These are phyloP conservation scores for Eufriesea mexicana DNA, from an alignment of 1,140 invertebrate species.

Conservation along the genomic window DNA sequence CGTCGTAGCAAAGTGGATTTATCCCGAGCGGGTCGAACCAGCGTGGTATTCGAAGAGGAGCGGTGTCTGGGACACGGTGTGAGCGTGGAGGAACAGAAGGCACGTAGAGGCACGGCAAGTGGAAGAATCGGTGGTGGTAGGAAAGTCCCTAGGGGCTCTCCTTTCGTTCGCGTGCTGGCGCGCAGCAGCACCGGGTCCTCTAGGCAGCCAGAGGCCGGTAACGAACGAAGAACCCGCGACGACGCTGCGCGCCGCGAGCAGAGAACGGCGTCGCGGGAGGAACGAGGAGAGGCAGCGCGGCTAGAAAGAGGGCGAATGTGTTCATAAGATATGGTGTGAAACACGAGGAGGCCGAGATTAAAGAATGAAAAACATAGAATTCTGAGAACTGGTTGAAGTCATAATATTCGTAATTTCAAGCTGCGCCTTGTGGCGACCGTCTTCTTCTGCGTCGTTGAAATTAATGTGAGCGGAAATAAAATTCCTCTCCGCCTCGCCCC, in stretches of 20 bases:
- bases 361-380: conserved; percentile 82
- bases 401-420: conserved; percentile 78
- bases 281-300: conserved; percentile 3
- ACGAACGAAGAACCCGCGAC: no score
- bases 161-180: no score
- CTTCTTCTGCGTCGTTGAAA: conserved; percentile 70
- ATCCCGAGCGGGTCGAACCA: conserved; percentile 14
- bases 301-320: conserved; percentile 69
- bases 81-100: not conserved
- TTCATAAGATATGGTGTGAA: conserved; percentile 81
- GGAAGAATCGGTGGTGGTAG: not conserved
- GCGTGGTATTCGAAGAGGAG: conserved; percentile 35
- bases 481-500: conserved; percentile 47
- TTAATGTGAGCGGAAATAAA: conserved; percentile 72
- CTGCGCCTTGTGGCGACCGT: conserved; percentile 62
- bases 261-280: no score
- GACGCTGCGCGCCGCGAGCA: no score
- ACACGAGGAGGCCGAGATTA: conserved; percentile 81
- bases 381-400: conserved; percentile 80
- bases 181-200: no score
- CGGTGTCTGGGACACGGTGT: not conserved
- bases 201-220: no score
- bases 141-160: not conserved
- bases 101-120: not conserved
- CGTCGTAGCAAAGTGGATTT: no score